Conservation (phyloP, 1,140 invertebrate genomes). For the Drosophila kurseongensis region DNA sequence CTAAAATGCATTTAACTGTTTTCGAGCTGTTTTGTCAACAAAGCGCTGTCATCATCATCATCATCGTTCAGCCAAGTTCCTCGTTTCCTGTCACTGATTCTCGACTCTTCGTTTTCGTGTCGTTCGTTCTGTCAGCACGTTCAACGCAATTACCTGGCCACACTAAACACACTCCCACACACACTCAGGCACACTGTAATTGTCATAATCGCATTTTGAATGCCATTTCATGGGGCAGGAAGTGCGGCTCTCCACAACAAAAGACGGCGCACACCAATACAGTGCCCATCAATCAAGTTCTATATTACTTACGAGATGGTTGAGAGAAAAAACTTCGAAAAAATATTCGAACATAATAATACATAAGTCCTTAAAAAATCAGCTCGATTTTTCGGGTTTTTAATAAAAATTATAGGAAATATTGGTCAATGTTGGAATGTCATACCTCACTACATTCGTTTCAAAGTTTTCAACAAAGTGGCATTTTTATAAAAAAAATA, state of each 20-base stretch:
- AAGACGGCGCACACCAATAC: background rate
- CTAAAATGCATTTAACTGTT: conserved; percentile 82
- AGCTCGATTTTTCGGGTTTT: no score
- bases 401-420: no score
- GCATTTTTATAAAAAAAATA: no score
- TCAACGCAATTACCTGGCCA: conserved; percentile 68
- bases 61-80: conserved; percentile 27
- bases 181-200: conserved; percentile 31
- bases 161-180: conserved; percentile 48
- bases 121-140: conserved; percentile 73
- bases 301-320: background rate
- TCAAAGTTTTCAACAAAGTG: no score
- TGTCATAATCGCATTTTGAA: conserved; percentile 54
- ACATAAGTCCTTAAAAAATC: no score
- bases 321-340: no score
- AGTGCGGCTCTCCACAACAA: background rate
- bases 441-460: no score
- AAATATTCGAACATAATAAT: no score
- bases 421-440: no score
- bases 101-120: conserved; percentile 46
- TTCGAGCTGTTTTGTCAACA: conserved; percentile 79
- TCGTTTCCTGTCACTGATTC: conserved; percentile 49
- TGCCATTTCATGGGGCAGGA: conserved; percentile 30
- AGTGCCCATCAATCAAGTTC: background rate
- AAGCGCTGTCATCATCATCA: conserved; percentile 76